These are phyloP conservation scores for Indicator indicator DNA, from an alignment of 2,113 vertebrate species.

Conservation along the genomic window DNA sequence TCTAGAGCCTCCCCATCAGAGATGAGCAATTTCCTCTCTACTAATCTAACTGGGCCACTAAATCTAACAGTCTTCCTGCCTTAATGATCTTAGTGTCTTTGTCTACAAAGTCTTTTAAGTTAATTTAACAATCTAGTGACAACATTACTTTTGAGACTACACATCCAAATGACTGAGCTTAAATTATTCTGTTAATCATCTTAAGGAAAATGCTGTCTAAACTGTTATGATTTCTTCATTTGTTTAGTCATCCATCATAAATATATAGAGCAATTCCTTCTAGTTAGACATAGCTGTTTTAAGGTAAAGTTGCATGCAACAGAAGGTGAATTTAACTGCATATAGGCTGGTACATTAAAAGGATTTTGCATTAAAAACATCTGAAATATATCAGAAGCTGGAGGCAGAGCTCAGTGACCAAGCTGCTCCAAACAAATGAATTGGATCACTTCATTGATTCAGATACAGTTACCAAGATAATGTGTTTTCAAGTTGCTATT, in stretches of 20 bases:
- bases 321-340: neutral
- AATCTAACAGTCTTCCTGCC: conserved; percentile 22
- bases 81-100: conserved; percentile 5
- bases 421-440: conserved; percentile 47
- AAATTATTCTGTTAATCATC: neutral
- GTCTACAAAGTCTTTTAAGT: neutral
- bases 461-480: neutral
- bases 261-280: neutral
- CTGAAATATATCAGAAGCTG: neutral
- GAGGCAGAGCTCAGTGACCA: conserved; percentile 30
- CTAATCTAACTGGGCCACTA: conserved; percentile 39
- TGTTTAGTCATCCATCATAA: neutral
- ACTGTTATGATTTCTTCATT: neutral
- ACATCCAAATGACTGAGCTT: neutral
- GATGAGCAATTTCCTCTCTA: conserved; percentile 35
- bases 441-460: conserved; percentile 35
- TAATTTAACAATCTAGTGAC: neutral
- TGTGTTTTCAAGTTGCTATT: conserved; percentile 36
- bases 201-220: neutral
- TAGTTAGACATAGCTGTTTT: neutral
- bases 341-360: conserved; percentile 6
- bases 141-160: neutral
- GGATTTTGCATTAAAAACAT: conserved; percentile 32
- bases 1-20: conserved; percentile 7
- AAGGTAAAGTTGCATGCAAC: neutral